Evolutionary conservation across 2,113 vertebrate species (phyloP).

Genomic region (Albula goreensis): DNA sequence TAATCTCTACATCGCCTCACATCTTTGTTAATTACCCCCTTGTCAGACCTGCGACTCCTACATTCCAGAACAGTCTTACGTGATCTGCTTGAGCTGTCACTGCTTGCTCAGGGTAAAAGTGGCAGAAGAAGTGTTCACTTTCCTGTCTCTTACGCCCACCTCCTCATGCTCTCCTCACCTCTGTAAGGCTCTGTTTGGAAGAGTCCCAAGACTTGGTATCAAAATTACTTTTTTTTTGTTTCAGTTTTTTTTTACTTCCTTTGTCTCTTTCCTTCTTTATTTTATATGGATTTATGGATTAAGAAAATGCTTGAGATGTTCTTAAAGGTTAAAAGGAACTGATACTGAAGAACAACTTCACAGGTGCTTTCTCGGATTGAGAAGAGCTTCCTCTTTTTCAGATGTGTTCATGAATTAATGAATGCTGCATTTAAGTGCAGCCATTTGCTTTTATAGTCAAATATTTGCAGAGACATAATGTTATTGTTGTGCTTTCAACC

Average conservation of each 20-base stretch:
- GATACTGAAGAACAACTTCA: not conserved
- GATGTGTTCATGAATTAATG: not conserved
- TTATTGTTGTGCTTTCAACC: not conserved
- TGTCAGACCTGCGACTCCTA: not conserved
- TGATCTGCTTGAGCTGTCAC: not conserved
- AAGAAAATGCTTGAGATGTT: not conserved
- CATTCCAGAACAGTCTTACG: constrained; percentile 8
- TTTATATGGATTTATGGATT: no score
- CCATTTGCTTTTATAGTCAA: not conserved
- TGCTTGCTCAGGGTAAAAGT: not conserved
- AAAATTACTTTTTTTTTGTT: not conserved
- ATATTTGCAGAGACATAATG: not conserved
- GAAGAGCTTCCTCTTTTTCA: not conserved
- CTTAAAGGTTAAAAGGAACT: not conserved
- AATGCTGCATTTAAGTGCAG: not conserved
- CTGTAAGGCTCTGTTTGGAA: no score
- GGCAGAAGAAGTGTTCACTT: not conserved
- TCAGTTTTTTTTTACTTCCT: not conserved
- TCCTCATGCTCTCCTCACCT: not conserved
- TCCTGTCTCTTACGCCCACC: no score
- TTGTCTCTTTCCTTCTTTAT: no score
- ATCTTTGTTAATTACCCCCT: constrained; percentile 29
- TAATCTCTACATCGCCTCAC: constrained; percentile 24
- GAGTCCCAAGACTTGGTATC: not conserved
- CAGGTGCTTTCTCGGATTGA: not conserved